Conservation (phyloP, 1,140 invertebrate genomes). For the Nautilus pompilius region DNA sequence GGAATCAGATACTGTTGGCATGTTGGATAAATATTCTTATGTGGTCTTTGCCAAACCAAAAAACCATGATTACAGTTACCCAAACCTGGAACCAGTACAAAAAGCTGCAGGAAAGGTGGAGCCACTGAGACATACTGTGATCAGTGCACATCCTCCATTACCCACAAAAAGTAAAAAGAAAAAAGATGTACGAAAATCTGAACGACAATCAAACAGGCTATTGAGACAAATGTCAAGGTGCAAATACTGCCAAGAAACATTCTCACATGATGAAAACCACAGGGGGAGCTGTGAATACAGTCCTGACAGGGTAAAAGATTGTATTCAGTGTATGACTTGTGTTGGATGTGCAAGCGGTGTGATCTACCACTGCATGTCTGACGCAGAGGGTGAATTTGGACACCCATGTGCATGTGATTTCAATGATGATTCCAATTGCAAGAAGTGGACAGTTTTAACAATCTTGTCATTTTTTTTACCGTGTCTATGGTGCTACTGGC, state of each 20-base stretch:
- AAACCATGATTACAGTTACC: conserved; percentile 48
- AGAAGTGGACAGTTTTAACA: conserved; percentile 76
- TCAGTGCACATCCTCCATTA: conserved; percentile 29
- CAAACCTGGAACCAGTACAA: conserved; percentile 42
- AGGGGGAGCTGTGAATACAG: conserved; percentile 83
- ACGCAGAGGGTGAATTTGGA: conserved; percentile 63
- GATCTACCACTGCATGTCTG: conserved; percentile 89
- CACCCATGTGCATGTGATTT: conserved; percentile 56
- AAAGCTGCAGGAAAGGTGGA: conserved; percentile 39
- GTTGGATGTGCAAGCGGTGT: conserved; percentile 76
- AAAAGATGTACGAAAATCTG: conserved; percentile 13
- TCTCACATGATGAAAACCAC: conserved; percentile 72
- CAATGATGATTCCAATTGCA: conserved; percentile 45
- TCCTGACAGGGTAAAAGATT: conserved; percentile 76
- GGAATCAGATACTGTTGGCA: conserved; percentile 22
- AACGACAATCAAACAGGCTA: conserved; percentile 12
- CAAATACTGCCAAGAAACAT: conserved; percentile 58
- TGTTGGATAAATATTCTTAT: conserved; percentile 67
- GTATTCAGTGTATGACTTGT: conserved; percentile 79
- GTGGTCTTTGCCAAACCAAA: conserved; percentile 71
- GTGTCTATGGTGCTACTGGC: conserved; percentile 90
- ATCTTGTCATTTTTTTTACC: conserved; percentile 84
- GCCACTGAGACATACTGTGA: conserved; percentile 2
- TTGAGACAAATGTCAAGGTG: conserved; percentile 45
- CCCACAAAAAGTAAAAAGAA: conserved; percentile 36